A percentile compares a stretch with the other conserved stretches of the same genome.
phyloP scores from a whole-genome alignment of 2,888 invertebrate species.

The Melanchra persicariae region DNA sequence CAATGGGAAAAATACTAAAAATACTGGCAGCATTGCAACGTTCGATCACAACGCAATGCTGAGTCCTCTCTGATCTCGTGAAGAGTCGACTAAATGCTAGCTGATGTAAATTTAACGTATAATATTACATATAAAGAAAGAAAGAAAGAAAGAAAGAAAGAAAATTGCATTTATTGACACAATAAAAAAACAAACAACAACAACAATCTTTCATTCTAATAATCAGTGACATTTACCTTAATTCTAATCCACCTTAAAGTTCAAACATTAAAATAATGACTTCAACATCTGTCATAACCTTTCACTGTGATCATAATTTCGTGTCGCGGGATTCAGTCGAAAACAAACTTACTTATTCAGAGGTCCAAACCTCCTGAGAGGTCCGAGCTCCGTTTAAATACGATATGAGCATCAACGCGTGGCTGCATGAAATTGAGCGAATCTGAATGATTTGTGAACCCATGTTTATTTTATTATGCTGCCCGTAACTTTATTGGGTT shows the following conservation, averaged over 20 bases:
- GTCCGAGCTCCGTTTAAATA: slow-evolving; percentile 59
- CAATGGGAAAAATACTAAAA: too few species aligned
- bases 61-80: too few species aligned
- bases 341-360: slow-evolving; percentile 66
- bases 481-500: slow-evolving; percentile 6
- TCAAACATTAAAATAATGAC: slow-evolving; percentile 40
- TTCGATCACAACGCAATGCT: too few species aligned
- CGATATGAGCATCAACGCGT: slow-evolving; percentile 64
- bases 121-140: too few species aligned
- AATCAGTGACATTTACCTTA: too few species aligned
- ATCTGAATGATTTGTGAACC: slow-evolving; percentile 60
- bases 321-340: slow-evolving; percentile 53
- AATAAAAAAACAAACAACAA: too few species aligned
- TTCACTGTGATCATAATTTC: slow-evolving; percentile 55
- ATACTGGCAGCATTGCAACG: too few species aligned
- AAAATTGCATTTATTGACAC: too few species aligned
- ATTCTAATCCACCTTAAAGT: not conserved
- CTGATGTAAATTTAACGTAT: too few species aligned
- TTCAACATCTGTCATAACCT: slow-evolving; percentile 42
- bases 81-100: too few species aligned
- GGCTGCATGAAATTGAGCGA: slow-evolving; percentile 64
- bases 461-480: slow-evolving; percentile 49
- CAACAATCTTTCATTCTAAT: too few species aligned
- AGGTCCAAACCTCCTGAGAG: slow-evolving; percentile 48
- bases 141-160: too few species aligned